Base-by-base conservation (phyloP, 2,797 vertebrate genomes). In the Falco novaeseelandiae region DNA sequence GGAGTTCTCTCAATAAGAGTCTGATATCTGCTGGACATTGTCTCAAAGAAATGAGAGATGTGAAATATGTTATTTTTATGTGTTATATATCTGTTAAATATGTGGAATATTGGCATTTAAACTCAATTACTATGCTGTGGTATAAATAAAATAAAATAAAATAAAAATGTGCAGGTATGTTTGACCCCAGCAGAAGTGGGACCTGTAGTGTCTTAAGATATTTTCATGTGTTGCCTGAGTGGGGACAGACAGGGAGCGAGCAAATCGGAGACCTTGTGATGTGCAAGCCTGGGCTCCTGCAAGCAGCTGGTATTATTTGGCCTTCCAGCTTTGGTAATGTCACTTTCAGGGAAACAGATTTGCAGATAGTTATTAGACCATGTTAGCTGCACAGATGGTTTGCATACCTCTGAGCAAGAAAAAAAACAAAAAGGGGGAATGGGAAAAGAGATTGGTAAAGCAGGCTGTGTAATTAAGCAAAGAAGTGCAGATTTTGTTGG, bases 331-430 rank as follows among this genome's bases (percentile, higher is more conserved):
- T 59, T 36, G 66, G 36, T 40, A 32, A 73, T 21, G 38, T 51
- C 49, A 38, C 52, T 78, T 63, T 42, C 32, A 92, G 66, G 73
- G 67, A 73, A 63, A 15, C 70, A 77, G 63, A 44, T 89, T 44
- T 78, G 32, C 52, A 69, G 71, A 38, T 12, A 27, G 49, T 74
- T 81, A 38, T 76, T 72, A 83, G 79, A 46, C 57, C 72, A 14
- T 14, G 34, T 21, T 90, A 78, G 23, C 27, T 74, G 81, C 76
- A 79, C 81, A 96, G 94, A 95, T 93, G 91, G 71, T 72, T 91
- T 81, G 20, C 57, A 20, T 89, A 38, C 57, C 83, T 95, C 80
- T 82, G 80, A 93, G 90, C 91, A 83, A 87, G 83, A 36, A 36
- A 40, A 26, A 78, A 76, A 57, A 4, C 52, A n/a, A 21, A 48